Evolutionary conservation across 2,113 vertebrate species (phyloP).

Genomic region (Chionodraco myersi): DNA sequence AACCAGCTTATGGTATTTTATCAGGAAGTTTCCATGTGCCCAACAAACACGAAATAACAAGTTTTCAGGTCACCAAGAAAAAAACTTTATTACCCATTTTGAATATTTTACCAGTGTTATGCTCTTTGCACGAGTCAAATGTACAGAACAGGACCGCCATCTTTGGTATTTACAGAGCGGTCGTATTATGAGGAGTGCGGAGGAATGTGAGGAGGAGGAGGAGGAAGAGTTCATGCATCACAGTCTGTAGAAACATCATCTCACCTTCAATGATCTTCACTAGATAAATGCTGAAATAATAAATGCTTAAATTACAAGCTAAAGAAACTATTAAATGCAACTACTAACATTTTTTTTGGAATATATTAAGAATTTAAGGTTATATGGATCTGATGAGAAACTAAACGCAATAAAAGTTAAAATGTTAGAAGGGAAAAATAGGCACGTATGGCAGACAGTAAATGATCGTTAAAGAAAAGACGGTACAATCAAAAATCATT

Average conservation of each 20-base stretch:
- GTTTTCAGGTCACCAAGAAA: conserved; percentile 71
- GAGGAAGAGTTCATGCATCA: conserved; percentile 51
- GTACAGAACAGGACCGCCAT: conserved; percentile 72
- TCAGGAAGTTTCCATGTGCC: too few species aligned
- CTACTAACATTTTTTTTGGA: conserved; percentile 20
- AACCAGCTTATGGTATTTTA: neutral
- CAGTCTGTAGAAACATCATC: conserved; percentile 36
- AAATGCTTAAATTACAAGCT: conserved; percentile 31
- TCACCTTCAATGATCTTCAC: conserved; percentile 42
- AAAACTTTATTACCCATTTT: conserved; percentile 79
- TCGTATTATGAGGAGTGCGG: conserved; percentile 40
- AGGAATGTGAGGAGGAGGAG: conserved; percentile 47
- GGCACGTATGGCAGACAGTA: conserved; percentile 83
- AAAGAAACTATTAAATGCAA: conserved; percentile 23
- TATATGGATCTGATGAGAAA: conserved; percentile 19
- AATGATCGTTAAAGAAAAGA: conserved; percentile 27
- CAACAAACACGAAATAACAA: neutral
- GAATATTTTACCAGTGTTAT: conserved; percentile 75
- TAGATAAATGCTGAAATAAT: neutral
- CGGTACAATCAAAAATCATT: conserved; percentile 1
- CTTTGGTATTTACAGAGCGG: conserved; percentile 76
- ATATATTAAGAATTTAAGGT: conserved; percentile 48
- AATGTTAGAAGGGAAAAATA: conserved; percentile 71
- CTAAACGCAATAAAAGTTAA: conserved; percentile 28
- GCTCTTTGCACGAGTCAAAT: conserved; percentile 73